phyloP scores from a whole-genome alignment of 2,797 vertebrate species.

The Glossophaga mutica region DNA sequence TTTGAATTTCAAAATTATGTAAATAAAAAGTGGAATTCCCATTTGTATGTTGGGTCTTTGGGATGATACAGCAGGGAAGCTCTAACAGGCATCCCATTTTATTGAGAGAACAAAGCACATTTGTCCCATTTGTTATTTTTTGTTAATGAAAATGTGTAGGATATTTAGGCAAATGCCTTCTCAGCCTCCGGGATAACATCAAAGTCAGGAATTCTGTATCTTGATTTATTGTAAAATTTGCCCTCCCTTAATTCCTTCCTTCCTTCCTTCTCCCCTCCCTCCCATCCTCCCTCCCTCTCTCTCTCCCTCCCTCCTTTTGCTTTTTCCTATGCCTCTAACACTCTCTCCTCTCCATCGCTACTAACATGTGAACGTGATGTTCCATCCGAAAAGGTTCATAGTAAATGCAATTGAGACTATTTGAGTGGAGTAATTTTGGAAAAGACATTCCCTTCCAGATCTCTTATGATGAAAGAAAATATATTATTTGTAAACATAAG shows the following conservation, averaged over 20 bases:
- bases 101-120: background rate
- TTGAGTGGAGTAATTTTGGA: background rate
- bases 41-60: background rate
- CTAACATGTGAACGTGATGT: background rate
- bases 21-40: background rate
- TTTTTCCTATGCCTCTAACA: background rate
- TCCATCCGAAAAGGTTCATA: background rate
- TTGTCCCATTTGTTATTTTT: background rate
- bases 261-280: too few species aligned
- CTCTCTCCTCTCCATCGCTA: background rate
- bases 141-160: background rate
- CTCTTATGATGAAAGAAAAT: background rate
- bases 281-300: background rate
- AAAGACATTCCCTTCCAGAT: background rate
- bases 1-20: background rate
- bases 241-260: too few species aligned
- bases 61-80: background rate
- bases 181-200: background rate
- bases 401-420: background rate
- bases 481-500: background rate
- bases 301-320: background rate
- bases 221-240: background rate
- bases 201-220: background rate
- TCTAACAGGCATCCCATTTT: background rate
- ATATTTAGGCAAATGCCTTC: background rate